Conservation (phyloP, 2,797 vertebrate species). For the Acomys russatus region DNA sequence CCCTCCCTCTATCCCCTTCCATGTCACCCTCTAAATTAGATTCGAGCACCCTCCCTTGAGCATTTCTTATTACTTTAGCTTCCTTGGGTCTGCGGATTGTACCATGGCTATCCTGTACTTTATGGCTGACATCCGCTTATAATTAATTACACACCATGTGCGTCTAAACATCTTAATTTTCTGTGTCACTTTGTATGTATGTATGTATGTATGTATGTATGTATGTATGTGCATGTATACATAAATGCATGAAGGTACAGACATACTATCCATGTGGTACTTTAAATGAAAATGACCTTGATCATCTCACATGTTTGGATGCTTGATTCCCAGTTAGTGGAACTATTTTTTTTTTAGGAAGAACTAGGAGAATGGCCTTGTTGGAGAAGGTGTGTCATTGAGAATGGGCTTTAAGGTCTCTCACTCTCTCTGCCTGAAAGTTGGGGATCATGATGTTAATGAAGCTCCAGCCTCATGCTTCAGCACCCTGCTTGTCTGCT, state of each 20-base stretch:
- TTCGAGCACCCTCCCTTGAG: too few relatives aligned
- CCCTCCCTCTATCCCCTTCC: too few relatives aligned
- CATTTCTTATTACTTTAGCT: too few relatives aligned
- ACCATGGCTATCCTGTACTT: too few relatives aligned
- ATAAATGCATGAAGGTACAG: background rate
- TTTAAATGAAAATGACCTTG: background rate
- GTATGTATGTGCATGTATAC: background rate
- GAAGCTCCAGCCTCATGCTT: background rate
- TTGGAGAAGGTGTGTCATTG: background rate
- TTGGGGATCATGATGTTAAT: background rate
- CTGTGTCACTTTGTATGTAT: background rate
- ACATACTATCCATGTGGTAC: background rate
- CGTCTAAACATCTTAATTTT: background rate
- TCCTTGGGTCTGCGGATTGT: too few relatives aligned
- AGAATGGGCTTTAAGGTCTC: background rate
- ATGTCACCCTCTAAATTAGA: too few relatives aligned
- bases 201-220: too few relatives aligned
- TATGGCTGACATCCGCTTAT: too few relatives aligned
- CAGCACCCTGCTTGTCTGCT: background rate
- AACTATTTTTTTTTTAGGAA: background rate
- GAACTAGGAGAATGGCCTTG: background rate
- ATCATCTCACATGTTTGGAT: background rate
- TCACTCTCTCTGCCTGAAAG: background rate
- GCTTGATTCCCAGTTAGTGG: background rate
- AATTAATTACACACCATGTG: too few relatives aligned